These are phyloP conservation scores for Clepsis dumicolana DNA, from an alignment of 2,888 invertebrate genomes.

Conservation along the genomic window DNA sequence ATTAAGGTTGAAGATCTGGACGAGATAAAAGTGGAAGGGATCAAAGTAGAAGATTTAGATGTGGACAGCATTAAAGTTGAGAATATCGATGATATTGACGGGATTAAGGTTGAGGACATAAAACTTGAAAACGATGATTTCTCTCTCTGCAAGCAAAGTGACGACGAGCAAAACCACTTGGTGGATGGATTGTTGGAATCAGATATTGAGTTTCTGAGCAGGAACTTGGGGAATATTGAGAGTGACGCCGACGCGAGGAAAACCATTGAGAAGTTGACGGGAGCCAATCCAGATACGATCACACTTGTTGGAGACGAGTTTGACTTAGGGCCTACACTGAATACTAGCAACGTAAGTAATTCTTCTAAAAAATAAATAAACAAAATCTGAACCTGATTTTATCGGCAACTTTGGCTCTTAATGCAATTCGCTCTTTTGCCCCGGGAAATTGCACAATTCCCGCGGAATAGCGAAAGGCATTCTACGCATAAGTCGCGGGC, in stretches of 20 bases:
- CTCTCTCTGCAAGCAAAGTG: conserved; percentile 71
- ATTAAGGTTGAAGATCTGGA: conserved; percentile 79
- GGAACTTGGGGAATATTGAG: conserved; percentile 81
- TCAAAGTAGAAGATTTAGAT: conserved; percentile 76
- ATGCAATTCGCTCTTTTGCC: no score
- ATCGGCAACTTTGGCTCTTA: no score
- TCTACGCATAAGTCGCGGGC: no score
- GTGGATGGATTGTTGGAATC: conserved; percentile 80
- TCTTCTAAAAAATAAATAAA: background rate
- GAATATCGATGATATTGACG: conserved; percentile 73
- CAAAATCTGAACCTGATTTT: background rate
- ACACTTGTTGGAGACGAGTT: conserved; percentile 81
- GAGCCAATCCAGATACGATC: conserved; percentile 79
- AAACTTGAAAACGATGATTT: conserved; percentile 78
- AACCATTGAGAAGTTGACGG: conserved; percentile 82
- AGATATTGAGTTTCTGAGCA: conserved; percentile 82
- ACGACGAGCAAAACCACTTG: conserved; percentile 71
- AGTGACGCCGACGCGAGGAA: conserved; percentile 83
- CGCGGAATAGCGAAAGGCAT: no score
- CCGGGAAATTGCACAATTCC: no score
- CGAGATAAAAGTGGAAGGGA: conserved; percentile 74
- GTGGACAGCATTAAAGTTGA: conserved; percentile 75
- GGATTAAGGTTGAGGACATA: conserved; percentile 78
- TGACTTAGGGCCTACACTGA: conserved; percentile 79
- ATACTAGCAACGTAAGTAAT: conserved; percentile 73